A percentile compares a stretch with the other conserved stretches of the same genome.
These are phyloP conservation scores for Myrmecophaga tridactyla DNA, from an alignment of 2,113 vertebrate species.

Conservation along the genomic window DNA sequence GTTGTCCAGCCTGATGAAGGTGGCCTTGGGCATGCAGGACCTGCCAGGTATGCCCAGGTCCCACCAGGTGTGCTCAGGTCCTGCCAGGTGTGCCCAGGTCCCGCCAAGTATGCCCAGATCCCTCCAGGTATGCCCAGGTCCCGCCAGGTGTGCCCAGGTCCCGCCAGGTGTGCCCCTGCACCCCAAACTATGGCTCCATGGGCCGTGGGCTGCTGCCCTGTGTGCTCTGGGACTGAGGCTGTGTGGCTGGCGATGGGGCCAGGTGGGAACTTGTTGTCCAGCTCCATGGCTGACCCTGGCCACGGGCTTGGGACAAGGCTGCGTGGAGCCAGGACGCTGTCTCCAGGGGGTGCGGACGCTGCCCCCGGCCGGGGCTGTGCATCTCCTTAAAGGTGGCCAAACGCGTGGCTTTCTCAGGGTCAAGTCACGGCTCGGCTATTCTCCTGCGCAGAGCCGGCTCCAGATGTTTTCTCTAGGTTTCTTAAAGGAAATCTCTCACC, in stretches of 20 bases:
- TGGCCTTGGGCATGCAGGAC: background rate
- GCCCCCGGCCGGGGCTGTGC: background rate
- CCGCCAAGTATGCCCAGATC: background rate
- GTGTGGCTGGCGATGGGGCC: fast-evolving
- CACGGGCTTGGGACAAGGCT: too few species aligned
- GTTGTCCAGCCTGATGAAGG: too few species aligned
- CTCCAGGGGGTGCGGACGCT: too few species aligned
- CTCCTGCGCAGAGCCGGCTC: background rate
- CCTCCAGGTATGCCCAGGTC: too few species aligned
- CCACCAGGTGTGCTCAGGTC: background rate
- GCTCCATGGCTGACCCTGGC: too few species aligned
- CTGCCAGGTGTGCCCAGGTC: too few species aligned
- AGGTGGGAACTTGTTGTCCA: too few species aligned
- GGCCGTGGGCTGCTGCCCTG: too few species aligned
- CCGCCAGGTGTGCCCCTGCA: background rate
- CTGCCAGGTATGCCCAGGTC: background rate
- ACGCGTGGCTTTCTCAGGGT: background rate
- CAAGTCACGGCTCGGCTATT: background rate
- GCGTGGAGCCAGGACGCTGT: too few species aligned
- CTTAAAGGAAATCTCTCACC: slow-evolving; percentile 64
- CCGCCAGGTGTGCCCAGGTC: background rate
- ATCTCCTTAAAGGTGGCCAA: background rate
- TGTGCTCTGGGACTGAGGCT: background rate
- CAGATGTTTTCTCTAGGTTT: slow-evolving; percentile 31
- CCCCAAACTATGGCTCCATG: too few species aligned